A percentile compares a stretch with the other conserved stretches of the same genome.
These are phyloP conservation scores for Drosophila bocqueti DNA, from an alignment of 1,140 invertebrate species.

Conservation along the genomic window DNA sequence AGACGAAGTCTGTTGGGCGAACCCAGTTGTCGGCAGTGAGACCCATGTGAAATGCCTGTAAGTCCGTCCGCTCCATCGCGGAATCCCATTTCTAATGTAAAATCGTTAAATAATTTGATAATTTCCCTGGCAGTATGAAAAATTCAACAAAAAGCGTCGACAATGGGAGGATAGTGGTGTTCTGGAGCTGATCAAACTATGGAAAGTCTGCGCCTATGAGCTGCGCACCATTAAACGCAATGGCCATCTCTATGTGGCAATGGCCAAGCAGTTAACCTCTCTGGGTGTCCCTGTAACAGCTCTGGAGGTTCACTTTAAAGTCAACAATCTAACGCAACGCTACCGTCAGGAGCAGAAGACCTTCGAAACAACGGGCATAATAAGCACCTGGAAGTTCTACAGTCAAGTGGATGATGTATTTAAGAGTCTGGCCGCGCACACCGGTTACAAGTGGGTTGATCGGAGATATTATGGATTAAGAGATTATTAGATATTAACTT, in stretches of 20 bases:
- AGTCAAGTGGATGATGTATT: slow-evolving; percentile 85
- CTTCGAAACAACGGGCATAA: slow-evolving; percentile 80
- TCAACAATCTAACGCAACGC: slow-evolving; percentile 83
- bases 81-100: too few relatives aligned
- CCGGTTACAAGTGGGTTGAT: slow-evolving; percentile 71
- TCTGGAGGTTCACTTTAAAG: slow-evolving; percentile 84
- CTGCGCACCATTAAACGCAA: slow-evolving; percentile 84
- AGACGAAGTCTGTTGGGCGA: slow-evolving; percentile 77
- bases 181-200: slow-evolving; percentile 83
- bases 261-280: slow-evolving; percentile 79
- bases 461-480: neutral
- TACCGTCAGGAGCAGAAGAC: slow-evolving; percentile 84
- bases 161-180: slow-evolving; percentile 85
- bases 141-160: slow-evolving; percentile 85
- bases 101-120: neutral
- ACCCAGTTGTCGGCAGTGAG: slow-evolving; percentile 72
- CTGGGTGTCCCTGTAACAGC: slow-evolving; percentile 82
- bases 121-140: slow-evolving; percentile 72
- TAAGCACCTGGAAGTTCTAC: slow-evolving; percentile 84
- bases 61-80: slow-evolving; percentile 50
- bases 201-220: slow-evolving; percentile 85
- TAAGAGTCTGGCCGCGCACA: slow-evolving; percentile 80
- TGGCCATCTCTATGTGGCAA: slow-evolving; percentile 85
- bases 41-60: slow-evolving; percentile 85
- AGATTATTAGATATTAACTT: neutral